phyloP scores from a whole-genome alignment of 2,797 vertebrate genomes.

The Cossypha polioptera region DNA sequence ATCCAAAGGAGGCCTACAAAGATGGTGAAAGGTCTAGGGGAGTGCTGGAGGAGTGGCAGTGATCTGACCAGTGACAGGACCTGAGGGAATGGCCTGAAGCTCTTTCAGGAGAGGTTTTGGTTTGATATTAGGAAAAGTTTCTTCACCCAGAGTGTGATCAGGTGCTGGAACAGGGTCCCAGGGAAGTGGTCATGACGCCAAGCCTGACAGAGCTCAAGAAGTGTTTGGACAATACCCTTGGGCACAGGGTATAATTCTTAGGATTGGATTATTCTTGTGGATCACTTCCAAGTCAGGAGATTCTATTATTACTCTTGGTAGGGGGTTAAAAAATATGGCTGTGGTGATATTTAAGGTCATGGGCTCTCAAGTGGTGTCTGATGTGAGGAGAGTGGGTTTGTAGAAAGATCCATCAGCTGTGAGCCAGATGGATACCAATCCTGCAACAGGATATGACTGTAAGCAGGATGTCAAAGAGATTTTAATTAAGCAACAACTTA shows the following conservation, averaged over 20 bases:
- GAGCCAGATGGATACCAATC: conserved; percentile 18
- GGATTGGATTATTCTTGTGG: neutral
- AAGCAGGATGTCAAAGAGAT: conserved; percentile 46
- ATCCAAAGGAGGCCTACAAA: neutral
- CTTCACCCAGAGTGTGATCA: rapidly evolving
- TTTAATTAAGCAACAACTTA: conserved; percentile 69
- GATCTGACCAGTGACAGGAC: neutral
- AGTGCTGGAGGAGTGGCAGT: neutral
- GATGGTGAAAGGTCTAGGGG: neutral
- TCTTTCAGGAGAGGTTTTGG: neutral
- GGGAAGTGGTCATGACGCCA: neutral
- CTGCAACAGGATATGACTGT: conserved; percentile 6
- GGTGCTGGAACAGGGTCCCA: neutral
- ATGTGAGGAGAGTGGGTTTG: neutral
- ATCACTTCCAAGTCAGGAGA: neutral
- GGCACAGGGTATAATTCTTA: neutral
- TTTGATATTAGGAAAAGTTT: neutral
- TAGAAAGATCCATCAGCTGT: neutral
- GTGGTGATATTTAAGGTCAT: neutral
- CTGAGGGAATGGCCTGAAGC: rapidly evolving
- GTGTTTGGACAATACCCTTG: neutral
- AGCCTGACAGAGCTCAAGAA: neutral
- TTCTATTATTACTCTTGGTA: neutral
- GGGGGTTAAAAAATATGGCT: neutral
- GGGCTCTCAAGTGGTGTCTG: neutral